Evolutionary conservation across 2,113 vertebrate genomes (phyloP).

Genomic region (Acanthochromis polyacanthus): DNA sequence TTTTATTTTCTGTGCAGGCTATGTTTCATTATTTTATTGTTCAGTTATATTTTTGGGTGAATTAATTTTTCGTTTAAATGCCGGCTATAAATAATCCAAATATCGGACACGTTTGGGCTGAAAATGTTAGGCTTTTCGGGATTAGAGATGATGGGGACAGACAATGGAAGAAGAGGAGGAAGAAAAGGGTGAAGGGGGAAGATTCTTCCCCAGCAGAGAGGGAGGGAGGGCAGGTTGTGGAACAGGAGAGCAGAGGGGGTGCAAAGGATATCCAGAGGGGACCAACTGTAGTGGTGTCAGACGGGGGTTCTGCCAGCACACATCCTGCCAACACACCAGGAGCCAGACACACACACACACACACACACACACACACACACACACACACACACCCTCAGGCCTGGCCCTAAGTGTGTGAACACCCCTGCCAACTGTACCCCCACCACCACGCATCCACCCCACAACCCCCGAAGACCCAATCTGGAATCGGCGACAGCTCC

Average conservation of each 20-base stretch:
- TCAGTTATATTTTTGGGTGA: conserved; percentile 26
- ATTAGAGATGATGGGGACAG: conserved; percentile 4
- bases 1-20: conserved; percentile 62
- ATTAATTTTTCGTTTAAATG: conserved; percentile 51
- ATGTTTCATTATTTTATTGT: conserved; percentile 59
- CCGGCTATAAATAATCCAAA: conserved; percentile 1
- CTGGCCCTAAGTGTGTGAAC: conserved; percentile 50
- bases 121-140: neutral
- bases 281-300: conserved; percentile 75
- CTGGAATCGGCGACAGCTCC: conserved; percentile 52
- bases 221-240: conserved; percentile 36
- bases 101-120: conserved; percentile 7
- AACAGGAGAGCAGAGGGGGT: conserved; percentile 44
- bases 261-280: conserved; percentile 65
- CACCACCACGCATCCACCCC: conserved; percentile 9
- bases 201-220: conserved; percentile 12
- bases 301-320: conserved; percentile 57
- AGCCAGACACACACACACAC: conserved; percentile 45
- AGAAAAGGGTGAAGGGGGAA: neutral
- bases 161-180: neutral
- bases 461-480: conserved; percentile 56
- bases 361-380: conserved; percentile 36
- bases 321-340: conserved; percentile 66
- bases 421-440: conserved; percentile 69
- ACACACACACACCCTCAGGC: conserved; percentile 42